These are phyloP conservation scores for Acrobasis suavella DNA, from an alignment of 2,888 invertebrate species.

Conservation along the genomic window DNA sequence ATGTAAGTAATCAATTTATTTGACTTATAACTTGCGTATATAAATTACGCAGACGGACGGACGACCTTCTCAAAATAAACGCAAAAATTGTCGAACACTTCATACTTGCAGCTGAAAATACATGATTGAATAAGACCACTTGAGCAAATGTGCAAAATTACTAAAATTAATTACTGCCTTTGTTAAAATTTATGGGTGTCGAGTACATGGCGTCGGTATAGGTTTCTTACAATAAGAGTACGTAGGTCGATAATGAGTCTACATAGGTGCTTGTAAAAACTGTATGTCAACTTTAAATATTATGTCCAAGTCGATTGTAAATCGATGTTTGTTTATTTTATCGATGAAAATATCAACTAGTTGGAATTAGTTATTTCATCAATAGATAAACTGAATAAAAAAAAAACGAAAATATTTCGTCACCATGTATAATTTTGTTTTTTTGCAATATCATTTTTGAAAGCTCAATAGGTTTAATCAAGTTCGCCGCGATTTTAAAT, in stretches of 20 bases:
- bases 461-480: too few relatives aligned
- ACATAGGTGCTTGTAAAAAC: too few relatives aligned
- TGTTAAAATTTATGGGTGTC: slow-evolving; percentile 14
- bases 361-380: too few relatives aligned
- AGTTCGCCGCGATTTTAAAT: neutral
- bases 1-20: neutral
- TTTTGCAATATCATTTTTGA: too few relatives aligned
- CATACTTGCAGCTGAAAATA: neutral
- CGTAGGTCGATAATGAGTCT: too few relatives aligned
- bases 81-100: neutral
- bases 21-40: neutral
- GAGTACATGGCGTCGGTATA: neutral
- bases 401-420: too few relatives aligned
- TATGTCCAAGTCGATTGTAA: too few relatives aligned
- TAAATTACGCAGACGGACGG: neutral
- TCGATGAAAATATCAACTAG: too few relatives aligned
- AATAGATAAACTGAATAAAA: too few relatives aligned
- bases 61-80: slow-evolving; percentile 16
- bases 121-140: neutral
- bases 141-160: slow-evolving; percentile 13
- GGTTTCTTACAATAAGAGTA: neutral
- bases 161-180: slow-evolving; percentile 9
- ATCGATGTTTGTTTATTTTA: too few relatives aligned
- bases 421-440: too few relatives aligned
- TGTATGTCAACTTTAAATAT: too few relatives aligned